phyloP scores from a whole-genome alignment of 2,797 vertebrate genomes.

The Novumbra hubbsi region DNA sequence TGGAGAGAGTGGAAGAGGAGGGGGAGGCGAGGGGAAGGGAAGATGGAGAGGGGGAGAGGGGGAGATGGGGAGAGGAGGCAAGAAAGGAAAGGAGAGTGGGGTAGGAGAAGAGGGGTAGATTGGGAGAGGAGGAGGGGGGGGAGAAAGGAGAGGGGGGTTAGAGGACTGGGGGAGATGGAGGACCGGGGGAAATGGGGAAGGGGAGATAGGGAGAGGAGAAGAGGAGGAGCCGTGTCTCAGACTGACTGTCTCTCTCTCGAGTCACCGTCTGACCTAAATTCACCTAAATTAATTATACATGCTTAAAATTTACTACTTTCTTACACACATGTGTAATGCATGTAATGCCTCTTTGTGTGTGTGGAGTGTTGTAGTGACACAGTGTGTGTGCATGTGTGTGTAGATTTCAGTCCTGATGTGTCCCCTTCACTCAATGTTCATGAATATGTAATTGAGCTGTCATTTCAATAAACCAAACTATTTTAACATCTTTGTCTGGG shows the following conservation, averaged over 20 bases:
- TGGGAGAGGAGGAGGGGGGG: not conserved
- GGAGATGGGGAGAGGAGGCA: not conserved
- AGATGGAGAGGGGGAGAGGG: constrained; percentile 12
- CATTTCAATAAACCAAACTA: constrained; percentile 51
- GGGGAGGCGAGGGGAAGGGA: not conserved
- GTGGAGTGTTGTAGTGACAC: not conserved
- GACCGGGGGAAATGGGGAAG: constrained; percentile 6
- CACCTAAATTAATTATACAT: constrained; percentile 62
- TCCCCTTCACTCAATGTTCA: constrained; percentile 47
- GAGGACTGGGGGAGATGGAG: too few species aligned
- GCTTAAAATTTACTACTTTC: constrained; percentile 28
- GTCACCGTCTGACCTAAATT: constrained; percentile 52
- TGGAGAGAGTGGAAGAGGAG: constrained; percentile 3
- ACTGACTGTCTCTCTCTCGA: constrained; percentile 18
- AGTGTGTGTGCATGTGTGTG: too few species aligned
- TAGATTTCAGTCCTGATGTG: constrained; percentile 43
- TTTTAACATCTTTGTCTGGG: constrained; percentile 21
- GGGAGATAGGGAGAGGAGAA: constrained; percentile 4
- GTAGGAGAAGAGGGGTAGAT: constrained; percentile 9
- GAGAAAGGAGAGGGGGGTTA: not conserved
- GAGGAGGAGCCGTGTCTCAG: constrained; percentile 9
- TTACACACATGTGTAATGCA: constrained; percentile 14
- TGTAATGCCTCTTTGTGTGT: constrained; percentile 8
- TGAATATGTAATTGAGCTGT: constrained; percentile 58
- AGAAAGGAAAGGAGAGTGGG: not conserved